phyloP scores from a whole-genome alignment of 2,113 vertebrate genomes.

The Brachionichthys hirsutus region DNA sequence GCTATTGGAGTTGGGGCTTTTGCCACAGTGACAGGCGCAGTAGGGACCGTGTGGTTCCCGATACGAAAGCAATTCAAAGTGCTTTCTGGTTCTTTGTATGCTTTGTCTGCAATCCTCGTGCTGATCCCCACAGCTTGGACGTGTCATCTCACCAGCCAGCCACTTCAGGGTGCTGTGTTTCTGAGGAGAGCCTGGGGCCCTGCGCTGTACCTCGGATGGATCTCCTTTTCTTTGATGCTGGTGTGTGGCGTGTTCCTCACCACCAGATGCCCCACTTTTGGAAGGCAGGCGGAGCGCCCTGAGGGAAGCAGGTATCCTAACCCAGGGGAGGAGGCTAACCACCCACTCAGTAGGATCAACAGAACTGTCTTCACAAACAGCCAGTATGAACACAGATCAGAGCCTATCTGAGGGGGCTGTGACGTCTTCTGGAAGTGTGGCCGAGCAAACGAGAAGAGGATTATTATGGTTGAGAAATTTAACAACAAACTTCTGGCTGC shows the following conservation, averaged over 20 bases:
- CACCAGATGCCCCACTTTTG: conserved; percentile 56
- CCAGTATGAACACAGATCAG: conserved; percentile 59
- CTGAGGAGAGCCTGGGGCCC: conserved; percentile 83
- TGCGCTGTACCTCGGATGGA: conserved; percentile 87
- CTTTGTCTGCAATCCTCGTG: conserved; percentile 76
- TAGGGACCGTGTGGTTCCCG: conserved; percentile 79
- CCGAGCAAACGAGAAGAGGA: neutral
- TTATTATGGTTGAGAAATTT: neutral
- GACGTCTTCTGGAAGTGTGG: neutral
- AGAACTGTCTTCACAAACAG: conserved; percentile 65
- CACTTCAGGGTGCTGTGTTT: conserved; percentile 78
- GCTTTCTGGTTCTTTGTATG: conserved; percentile 75
- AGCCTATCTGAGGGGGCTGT: conserved; percentile 44
- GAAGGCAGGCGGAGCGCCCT: conserved; percentile 12
- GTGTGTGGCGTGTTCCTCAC: conserved; percentile 75
- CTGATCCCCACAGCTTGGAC: conserved; percentile 87
- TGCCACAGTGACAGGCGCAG: conserved; percentile 65
- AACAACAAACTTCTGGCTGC: neutral
- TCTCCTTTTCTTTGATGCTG: conserved; percentile 72
- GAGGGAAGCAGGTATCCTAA: neutral
- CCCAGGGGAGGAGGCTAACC: conserved; percentile 24
- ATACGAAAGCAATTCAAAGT: conserved; percentile 64
- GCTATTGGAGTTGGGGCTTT: conserved; percentile 73
- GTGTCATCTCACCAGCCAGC: conserved; percentile 77
- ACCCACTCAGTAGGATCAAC: conserved; percentile 69